These are phyloP conservation scores for Malurus cyaneus DNA, from an alignment of 2,113 vertebrate genomes.

Conservation along the genomic window DNA sequence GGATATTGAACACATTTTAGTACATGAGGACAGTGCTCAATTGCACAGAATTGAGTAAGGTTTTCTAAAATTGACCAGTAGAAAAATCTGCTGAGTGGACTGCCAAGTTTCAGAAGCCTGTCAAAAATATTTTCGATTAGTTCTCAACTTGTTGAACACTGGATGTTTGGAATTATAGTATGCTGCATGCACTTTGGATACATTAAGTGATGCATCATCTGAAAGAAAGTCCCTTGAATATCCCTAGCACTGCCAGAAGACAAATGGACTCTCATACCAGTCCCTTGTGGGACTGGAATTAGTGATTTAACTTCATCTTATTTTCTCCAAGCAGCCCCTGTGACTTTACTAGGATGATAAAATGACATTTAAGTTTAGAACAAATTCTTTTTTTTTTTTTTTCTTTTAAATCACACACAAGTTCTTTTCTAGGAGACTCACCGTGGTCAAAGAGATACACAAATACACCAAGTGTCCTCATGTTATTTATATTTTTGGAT, in stretches of 20 bases:
- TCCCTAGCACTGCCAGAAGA: not conserved
- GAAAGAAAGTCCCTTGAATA: not conserved
- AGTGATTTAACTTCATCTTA: not conserved
- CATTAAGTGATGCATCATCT: not conserved
- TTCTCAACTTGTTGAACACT: not conserved
- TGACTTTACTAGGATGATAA: not conserved
- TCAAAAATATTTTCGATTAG: not conserved
- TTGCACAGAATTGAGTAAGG: not conserved
- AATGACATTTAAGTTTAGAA: not conserved
- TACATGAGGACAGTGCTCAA: not conserved
- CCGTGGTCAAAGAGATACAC: not conserved
- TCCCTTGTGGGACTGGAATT: not conserved
- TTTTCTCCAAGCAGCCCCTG: not conserved
- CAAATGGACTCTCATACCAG: not conserved
- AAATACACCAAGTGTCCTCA: not conserved
- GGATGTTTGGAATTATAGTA: not conserved
- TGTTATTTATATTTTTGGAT: not conserved
- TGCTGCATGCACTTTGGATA: not conserved
- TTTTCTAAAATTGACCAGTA: not conserved
- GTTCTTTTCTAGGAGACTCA: not conserved
- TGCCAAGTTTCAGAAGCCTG: not conserved
- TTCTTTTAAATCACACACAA: not conserved
- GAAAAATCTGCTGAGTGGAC: not conserved
- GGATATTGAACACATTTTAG: not conserved
- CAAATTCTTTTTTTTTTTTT: not conserved